phyloP scores from a whole-genome alignment of 2,888 invertebrate species.

The Malacosoma neustria region DNA sequence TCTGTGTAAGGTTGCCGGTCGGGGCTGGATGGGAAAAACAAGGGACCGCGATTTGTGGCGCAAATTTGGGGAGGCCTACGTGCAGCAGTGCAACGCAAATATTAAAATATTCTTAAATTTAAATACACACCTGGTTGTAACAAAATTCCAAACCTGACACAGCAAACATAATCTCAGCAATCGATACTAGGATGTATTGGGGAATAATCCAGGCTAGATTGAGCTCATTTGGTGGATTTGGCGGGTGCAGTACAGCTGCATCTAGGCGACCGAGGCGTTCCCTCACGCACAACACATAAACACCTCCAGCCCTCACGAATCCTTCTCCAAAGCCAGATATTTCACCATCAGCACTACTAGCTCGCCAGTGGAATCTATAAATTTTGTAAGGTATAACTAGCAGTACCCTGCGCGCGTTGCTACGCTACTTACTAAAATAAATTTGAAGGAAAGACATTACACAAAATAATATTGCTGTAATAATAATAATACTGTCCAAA shows the following conservation, averaged over 20 bases:
- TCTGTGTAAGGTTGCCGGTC: too few relatives aligned
- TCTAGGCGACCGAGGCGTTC: constrained; percentile 67
- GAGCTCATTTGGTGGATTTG: constrained; percentile 78
- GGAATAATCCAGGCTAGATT: constrained; percentile 84
- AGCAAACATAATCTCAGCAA: constrained; percentile 89
- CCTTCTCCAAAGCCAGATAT: constrained; percentile 50
- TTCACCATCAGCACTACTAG: constrained; percentile 36
- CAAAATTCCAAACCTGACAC: constrained; percentile 89
- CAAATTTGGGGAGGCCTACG: too few relatives aligned
- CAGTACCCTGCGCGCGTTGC: too few relatives aligned
- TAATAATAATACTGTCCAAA: too few relatives aligned
- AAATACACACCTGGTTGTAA: constrained; percentile 79
- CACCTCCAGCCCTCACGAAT: constrained; percentile 53
- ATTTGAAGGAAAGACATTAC: too few relatives aligned
- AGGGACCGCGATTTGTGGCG: too few relatives aligned
- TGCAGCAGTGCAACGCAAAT: too few relatives aligned
- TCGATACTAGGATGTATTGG: constrained; percentile 85
- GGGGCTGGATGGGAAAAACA: too few relatives aligned
- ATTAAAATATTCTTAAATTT: too few relatives aligned
- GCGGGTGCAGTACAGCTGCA: constrained; percentile 73
- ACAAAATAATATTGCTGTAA: too few relatives aligned
- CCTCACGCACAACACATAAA: constrained; percentile 72
- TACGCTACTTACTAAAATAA: too few relatives aligned
- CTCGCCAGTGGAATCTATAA: constrained; percentile 50
- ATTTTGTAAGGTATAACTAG: too few relatives aligned